Conservation (phyloP, 2,113 vertebrate species). For the Podocnemis expansa region DNA sequence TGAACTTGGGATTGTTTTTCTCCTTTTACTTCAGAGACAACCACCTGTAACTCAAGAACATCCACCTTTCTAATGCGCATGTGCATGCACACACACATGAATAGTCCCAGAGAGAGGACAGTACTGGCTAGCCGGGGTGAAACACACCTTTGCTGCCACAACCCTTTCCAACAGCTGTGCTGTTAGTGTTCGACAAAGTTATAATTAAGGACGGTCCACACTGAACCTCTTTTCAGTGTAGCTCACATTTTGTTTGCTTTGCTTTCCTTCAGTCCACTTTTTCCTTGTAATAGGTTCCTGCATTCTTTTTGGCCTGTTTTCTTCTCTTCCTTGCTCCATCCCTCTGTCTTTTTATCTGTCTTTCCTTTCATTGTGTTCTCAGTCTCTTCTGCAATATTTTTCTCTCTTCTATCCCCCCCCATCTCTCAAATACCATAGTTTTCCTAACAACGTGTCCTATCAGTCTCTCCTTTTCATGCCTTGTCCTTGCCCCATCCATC, state of each 20-base stretch:
- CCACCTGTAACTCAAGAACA: not conserved
- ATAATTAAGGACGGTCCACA: not conserved
- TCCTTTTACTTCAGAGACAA: not conserved
- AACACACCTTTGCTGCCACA: not conserved
- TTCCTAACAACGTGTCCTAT: not conserved
- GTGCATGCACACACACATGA: too few species aligned
- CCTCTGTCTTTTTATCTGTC: not conserved
- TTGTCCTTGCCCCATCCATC: not conserved
- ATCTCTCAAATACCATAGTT: not conserved
- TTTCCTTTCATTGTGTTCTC: not conserved
- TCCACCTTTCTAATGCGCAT: not conserved
- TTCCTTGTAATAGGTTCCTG: not conserved
- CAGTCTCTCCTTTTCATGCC: not conserved
- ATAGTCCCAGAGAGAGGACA: too few species aligned
- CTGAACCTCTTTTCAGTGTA: not conserved
- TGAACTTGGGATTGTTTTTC: slow-evolving; percentile 17
- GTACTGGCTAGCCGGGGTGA: not conserved
- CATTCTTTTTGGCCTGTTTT: not conserved
- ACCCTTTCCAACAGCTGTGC: not conserved
- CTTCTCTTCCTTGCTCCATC: not conserved
- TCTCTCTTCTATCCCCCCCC: not conserved
- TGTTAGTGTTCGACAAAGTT: not conserved
- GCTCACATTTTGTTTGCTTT: not conserved
- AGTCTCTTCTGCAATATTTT: not conserved
- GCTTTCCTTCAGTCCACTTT: not conserved